Base-by-base conservation (phyloP, 2,797 vertebrate genomes). In the Craterocephalus amniculus region DNA sequence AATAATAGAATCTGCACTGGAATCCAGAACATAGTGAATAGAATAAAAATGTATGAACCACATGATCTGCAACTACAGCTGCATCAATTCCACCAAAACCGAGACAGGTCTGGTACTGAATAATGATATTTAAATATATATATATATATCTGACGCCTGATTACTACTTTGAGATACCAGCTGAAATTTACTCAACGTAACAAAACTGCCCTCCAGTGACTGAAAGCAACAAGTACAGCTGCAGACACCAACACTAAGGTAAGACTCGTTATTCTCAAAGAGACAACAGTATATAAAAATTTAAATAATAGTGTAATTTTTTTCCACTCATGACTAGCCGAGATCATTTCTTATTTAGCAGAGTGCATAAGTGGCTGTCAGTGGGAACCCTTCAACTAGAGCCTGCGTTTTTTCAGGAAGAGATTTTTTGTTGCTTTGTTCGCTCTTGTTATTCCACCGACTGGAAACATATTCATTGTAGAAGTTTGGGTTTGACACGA, bases 381-480 rank as follows among this genome's bases (percentile, higher is more conserved):
- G 8, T 48, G 3, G 88, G 89, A 90, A 89, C 83, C 27, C 35
- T 48, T 72, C 0, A n/a, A 27, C 1, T 0, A 10, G 5, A 1
- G 24, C 13, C 3, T 1, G 0, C 1, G 8, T 78, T 84, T 45
- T 10, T 27, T 34, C 78, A 22, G 85, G 82, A 73, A 0, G 27
- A 0, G 2, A 51, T 73, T 73, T 1, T 8, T 5, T 27, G 77
- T 13, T 26, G 52, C 61, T 11, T 7, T 71, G 91, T 87, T 81
- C 38, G 16, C 1, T 63, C 4, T 38, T 86, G 27, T 88, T 80
- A 67, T 85, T 32, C 18, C 58, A 7, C 88, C 90, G 90, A 48
- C 52, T 83, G 7, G 79, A 74, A 89, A 87, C 82, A 26, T 12
- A 1, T 3, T 20, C 1, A 27, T 9, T 29, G 0, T 16, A 2